phyloP scores from a whole-genome alignment of 2,888 invertebrate genomes.

The Drosophila leonis region DNA sequence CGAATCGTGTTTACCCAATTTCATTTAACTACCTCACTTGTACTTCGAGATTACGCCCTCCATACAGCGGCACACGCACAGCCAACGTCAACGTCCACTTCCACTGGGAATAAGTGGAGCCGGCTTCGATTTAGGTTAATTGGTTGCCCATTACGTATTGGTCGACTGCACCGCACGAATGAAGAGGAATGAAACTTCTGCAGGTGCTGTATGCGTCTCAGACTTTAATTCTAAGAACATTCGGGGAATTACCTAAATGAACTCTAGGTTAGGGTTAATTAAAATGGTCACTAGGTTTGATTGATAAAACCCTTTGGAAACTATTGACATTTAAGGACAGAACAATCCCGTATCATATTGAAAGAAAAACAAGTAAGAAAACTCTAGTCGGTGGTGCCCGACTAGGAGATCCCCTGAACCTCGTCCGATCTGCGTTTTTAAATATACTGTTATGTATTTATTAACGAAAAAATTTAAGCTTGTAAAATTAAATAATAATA shows the following conservation, averaged over 20 bases:
- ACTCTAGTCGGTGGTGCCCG: no score
- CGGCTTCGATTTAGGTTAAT: conserved; percentile 70
- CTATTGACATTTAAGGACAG: neutral
- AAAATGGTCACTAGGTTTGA: conserved; percentile 48
- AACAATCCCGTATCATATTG: neutral
- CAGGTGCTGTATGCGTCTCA: conserved; percentile 60
- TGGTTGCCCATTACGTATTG: conserved; percentile 62
- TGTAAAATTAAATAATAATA: no score
- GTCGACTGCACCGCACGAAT: conserved; percentile 48
- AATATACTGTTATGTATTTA: no score
- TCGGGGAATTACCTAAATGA: neutral
- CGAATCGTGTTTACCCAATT: conserved; percentile 72
- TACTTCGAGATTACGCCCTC: conserved; percentile 35
- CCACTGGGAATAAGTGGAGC: conserved; percentile 22
- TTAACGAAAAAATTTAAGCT: no score
- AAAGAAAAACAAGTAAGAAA: no score
- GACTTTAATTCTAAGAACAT: conserved; percentile 34
- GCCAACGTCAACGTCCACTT: conserved; percentile 20
- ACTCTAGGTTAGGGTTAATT: conserved; percentile 7
- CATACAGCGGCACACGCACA: conserved; percentile 55
- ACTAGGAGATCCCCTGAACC: no score
- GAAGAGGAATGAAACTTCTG: conserved; percentile 41
- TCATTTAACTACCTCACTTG: conserved; percentile 48
- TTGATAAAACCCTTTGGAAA: conserved; percentile 30
- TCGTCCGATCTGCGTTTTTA: no score